Conservation (phyloP, 2,888 invertebrate species). For the Sphaerophoria taeniata region DNA sequence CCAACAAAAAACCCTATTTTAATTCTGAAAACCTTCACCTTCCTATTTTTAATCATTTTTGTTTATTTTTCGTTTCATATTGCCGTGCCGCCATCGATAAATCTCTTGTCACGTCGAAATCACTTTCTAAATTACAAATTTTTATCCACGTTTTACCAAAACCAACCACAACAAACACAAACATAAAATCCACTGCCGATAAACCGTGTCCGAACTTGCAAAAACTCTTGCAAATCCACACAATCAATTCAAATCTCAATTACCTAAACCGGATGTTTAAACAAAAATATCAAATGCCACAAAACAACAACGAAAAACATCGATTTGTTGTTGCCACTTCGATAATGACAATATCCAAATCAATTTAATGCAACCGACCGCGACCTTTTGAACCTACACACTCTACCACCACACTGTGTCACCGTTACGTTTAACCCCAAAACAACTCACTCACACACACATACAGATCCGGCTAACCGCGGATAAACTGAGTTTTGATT, state of each 20-base stretch:
- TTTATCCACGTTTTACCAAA: conserved; percentile 30
- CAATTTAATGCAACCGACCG: conserved; percentile 10
- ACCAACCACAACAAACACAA: conserved; percentile 56
- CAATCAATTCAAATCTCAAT: conserved; percentile 59
- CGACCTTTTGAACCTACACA: neutral
- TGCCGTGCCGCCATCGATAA: neutral
- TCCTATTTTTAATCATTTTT: conserved; percentile 18
- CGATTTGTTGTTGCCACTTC: conserved; percentile 19
- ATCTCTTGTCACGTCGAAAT: conserved; percentile 12
- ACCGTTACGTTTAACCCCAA: neutral
- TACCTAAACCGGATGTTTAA: conserved; percentile 68
- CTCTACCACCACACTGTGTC: neutral
- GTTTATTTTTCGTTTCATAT: conserved; percentile 53
- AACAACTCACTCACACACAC: too few relatives aligned
- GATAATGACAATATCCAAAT: conserved; percentile 38
- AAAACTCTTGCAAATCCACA: conserved; percentile 12
- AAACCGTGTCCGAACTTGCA: neutral
- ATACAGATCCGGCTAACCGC: conserved; percentile 89
- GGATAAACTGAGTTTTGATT: conserved; percentile 93
- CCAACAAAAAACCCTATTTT: conserved; percentile 6
- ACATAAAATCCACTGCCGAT: conserved; percentile 43
- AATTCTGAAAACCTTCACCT: conserved; percentile 17
- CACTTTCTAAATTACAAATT: conserved; percentile 55
- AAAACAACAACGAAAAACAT: conserved; percentile 23
- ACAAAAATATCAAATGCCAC: conserved; percentile 53